Base-by-base conservation (phyloP, 2,113 vertebrate species). In the Cynoglossus semilaevis region DNA sequence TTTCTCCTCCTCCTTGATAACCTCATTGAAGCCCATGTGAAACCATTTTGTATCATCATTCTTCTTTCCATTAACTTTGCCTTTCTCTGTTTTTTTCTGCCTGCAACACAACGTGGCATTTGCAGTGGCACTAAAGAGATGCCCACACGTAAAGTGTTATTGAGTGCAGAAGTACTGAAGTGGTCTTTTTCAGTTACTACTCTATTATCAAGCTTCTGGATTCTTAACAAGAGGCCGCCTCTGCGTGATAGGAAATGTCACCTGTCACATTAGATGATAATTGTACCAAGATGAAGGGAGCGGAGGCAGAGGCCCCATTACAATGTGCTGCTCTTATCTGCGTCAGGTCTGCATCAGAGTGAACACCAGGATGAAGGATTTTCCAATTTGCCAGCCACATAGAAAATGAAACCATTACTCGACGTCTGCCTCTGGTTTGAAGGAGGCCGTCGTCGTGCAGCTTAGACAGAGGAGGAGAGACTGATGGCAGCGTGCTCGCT, bases 211-310 rank as follows among this genome's bases (percentile, higher is more conserved):
- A 67, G 53, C 47, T 38, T 81, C 74, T 63, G 58, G 75, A 63
- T 73, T 47, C 51, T 56, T 18, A 60, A 72, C 56, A 59, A 80
- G 73, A 62, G 51, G 57, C 55, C 29, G 50, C 47, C 52, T 37
- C 62, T 59, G 61, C 10, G 29, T 67, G 51, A 47, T 43, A 52
- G 69, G 67, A 85, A 88, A 84, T 85, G 82, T 80, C 79, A 87
- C 46, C 77, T 85, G 82, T 81, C 79, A 84, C 76, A 81, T 79
- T 74, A 82, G 73, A 82, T 74, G 70, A 81, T 82, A 76, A 84
- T 77, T 80, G 61, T 37, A 59, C 46, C 37, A 40, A 73, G 72
- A 75, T 48, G 67, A 77, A 64, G 57, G 48, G 42, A 62, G 64
- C 1, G 2, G 56, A 74, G 62, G 70, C 50, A 63, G 63, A 76